A percentile compares a stretch with the other conserved stretches of the same genome.
These are phyloP conservation scores for Agapostemon virescens DNA, from an alignment of 2,888 invertebrate genomes.

Conservation along the genomic window DNA sequence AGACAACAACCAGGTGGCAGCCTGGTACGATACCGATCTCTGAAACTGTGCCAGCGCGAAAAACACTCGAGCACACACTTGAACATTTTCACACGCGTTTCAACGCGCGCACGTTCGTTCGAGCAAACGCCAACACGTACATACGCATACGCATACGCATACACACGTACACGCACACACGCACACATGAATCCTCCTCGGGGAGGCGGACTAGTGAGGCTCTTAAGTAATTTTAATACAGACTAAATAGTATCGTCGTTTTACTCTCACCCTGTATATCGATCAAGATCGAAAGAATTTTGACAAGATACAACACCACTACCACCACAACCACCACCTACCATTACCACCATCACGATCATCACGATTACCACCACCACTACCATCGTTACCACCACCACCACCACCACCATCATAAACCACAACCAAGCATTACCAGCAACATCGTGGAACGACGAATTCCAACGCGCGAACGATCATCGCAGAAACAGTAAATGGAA, in stretches of 20 bases:
- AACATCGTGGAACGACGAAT: constrained; percentile 16
- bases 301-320: constrained; percentile 22
- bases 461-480: constrained; percentile 19
- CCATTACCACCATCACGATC: neutral
- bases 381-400: too few species aligned
- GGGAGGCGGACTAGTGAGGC: constrained; percentile 58
- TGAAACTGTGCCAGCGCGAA: constrained; percentile 80
- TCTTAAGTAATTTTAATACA: constrained; percentile 60
- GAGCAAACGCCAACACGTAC: neutral
- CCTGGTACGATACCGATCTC: constrained; percentile 99
- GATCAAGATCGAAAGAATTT: constrained; percentile 46
- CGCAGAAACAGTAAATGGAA: constrained; percentile 5
- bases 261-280: constrained; percentile 64
- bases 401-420: neutral
- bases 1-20: constrained; percentile 95
- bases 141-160: too few species aligned
- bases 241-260: constrained; percentile 59
- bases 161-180: neutral
- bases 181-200: constrained; percentile 41
- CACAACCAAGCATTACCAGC: neutral
- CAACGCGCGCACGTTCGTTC: neutral
- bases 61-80: neutral
- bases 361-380: neutral
- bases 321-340: neutral
- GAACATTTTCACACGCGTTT: neutral